A percentile compares a stretch with the other conserved stretches of the same genome.
Conservation (phyloP, 1,140 invertebrate genomes). For the Drosophila nasuta region DNA sequence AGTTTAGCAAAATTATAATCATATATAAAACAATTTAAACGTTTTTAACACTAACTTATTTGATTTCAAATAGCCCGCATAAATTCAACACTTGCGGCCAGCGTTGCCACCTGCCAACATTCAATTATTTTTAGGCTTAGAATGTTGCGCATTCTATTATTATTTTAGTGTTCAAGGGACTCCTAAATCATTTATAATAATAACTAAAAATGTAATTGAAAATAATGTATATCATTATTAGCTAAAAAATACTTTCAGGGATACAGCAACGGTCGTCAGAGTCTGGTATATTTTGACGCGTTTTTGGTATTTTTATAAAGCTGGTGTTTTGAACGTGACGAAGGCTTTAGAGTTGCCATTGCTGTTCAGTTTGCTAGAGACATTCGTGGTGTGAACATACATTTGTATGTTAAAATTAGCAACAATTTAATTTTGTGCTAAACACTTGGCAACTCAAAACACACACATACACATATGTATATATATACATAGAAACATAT, state of each 20-base stretch:
- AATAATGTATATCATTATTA: too few relatives aligned
- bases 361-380: conserved; percentile 47
- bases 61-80: too few relatives aligned
- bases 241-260: neutral
- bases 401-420: conserved; percentile 41
- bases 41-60: too few relatives aligned
- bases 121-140: too few relatives aligned
- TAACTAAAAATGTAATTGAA: too few relatives aligned
- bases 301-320: conserved; percentile 37
- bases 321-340: neutral
- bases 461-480: conserved; percentile 32
- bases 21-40: too few relatives aligned
- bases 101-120: too few relatives aligned
- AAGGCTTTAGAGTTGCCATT: conserved; percentile 40
- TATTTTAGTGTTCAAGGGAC: too few relatives aligned
- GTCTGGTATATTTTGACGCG: conserved; percentile 25
- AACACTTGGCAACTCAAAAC: conserved; percentile 53
- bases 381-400: conserved; percentile 51
- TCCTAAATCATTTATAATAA: too few relatives aligned
- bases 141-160: too few relatives aligned
- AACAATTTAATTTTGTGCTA: conserved; percentile 48
- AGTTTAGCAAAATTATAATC: too few relatives aligned
- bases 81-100: too few relatives aligned
- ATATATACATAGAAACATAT: conserved; percentile 41
- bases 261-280: neutral